These are phyloP conservation scores for Alouatta palliata DNA, from an alignment of 2,113 vertebrate species.

Conservation along the genomic window DNA sequence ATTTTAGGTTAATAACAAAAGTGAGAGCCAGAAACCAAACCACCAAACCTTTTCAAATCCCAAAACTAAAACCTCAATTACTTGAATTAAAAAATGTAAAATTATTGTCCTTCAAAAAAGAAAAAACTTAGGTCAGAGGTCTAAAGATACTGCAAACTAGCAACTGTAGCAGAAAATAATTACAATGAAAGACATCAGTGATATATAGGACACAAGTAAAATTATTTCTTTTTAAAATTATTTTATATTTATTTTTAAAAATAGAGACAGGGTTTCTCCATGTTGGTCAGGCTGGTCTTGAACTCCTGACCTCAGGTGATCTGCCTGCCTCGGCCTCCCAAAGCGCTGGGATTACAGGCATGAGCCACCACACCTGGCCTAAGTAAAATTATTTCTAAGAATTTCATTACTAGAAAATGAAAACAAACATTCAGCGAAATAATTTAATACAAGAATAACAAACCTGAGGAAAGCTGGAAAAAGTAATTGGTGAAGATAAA, in stretches of 20 bases:
- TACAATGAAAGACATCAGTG: not conserved
- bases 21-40: not conserved
- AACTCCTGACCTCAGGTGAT: no score
- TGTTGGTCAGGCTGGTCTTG: no score
- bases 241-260: no score
- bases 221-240: not conserved
- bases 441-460: not conserved
- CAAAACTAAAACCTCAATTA: not conserved
- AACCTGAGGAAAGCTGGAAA: not conserved
- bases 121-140: not conserved
- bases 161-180: not conserved
- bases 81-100: conserved; percentile 5
- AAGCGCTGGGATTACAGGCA: no score
- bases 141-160: not conserved
- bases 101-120: not conserved
- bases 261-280: no score
- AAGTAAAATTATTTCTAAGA: not conserved
- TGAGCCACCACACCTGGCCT: no score
- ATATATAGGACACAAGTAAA: not conserved
- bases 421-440: not conserved
- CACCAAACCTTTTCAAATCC: not conserved
- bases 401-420: not conserved
- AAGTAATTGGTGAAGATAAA: not conserved
- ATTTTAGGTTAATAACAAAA: not conserved
- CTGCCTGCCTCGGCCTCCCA: no score